Evolutionary conservation across 2,888 invertebrate species (phyloP), one percentile per base, ranked within the genome.

Genomic region (Ophioninae sp.): DNA sequence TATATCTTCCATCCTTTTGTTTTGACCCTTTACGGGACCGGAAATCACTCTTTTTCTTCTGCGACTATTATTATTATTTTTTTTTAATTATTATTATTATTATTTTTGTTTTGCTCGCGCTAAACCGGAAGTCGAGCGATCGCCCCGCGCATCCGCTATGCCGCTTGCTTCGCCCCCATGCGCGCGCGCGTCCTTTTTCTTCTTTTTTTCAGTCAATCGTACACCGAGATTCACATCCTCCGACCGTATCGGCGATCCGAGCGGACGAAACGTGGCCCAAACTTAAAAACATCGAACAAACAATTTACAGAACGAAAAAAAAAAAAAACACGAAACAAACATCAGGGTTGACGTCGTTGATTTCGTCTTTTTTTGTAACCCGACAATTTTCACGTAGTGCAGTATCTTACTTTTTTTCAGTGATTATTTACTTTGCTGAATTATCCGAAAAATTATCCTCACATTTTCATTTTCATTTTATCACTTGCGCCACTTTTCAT

Each of bases 51-150:
- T 21, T 74, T 74, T 61, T 44, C 61, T 50, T 62, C 61, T 73
- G 73, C 73, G 73, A 44, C 61, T 23, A 23, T 62, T 64, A 75
- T 37, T 61, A 44, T 59, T 30, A 30, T 30, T 30, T 30, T 30
- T 30, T 30, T 30, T 30, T 30, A 30, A 2, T 30, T 30, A 30
- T 30, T 64, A 75, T 50, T 67, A 17, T 57, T 37, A 21, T 76
- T 68, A 20, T 76, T 76, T 61, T 13, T 77, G 86, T 89, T 87
- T 89, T 82, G 87, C 85, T 85, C 82, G 85, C 86, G 85, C 87
- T 84, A 87, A 86, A 87, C 86, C 87, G 85, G 82, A 87, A 88
- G 86, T 87, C 85, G 82, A 84, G 83, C 85, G 76, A 65, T 80
- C 62, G 69, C 41, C 78, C 84, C 74, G 61, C 39, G 17, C 39